Base-by-base conservation (phyloP, 2,113 vertebrate genomes). In the Sander vitreus region DNA sequence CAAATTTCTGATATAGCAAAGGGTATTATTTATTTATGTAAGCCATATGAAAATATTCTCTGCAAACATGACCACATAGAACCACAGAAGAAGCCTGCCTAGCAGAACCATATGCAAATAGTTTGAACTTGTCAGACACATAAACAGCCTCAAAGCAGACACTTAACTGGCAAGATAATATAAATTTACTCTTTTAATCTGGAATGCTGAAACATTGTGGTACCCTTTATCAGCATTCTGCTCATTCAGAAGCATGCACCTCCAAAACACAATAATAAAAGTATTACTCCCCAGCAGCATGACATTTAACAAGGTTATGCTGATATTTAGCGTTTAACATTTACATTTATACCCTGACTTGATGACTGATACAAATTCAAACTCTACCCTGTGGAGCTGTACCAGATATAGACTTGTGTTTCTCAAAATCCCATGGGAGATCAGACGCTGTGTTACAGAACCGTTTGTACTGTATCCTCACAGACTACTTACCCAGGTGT, bases 371-470 rank as follows among this genome's bases (percentile, higher is more conserved):
- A 16, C 16, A 39, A 76, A 48, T 4, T 18, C 48, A 51, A 67
- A 43, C 36, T 55, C n/a, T 23, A 19, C 59, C 57, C 39, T 67
- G 11, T 59, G 36, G 23, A 21, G 57, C 74, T 60, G 36, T 11
- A 63, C 70, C 78, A 82, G 58, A 78, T 70, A 43, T 65, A 64
- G 63, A 63, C 57, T 54, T 71, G 25, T 51, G 67, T 58, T 65
- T 58, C 23, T 27, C 4, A 2, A 23, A 74, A 48, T 68, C 69
- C 23, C 3, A 15, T 63, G 73, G 30, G 60, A 70, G 71, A 73
- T 83, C 66, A 76, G 65, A 54, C 21, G n/a, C 66, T 58, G 59
- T 69, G 73, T 80, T 72, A 66, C 25, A 80, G 85, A 79, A 89
- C 85, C 62, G 53, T 73, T 66, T 85, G 88, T 88, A 25, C 87